phyloP scores from a whole-genome alignment of 2,888 invertebrate species.

The Ormyrus rosae region DNA sequence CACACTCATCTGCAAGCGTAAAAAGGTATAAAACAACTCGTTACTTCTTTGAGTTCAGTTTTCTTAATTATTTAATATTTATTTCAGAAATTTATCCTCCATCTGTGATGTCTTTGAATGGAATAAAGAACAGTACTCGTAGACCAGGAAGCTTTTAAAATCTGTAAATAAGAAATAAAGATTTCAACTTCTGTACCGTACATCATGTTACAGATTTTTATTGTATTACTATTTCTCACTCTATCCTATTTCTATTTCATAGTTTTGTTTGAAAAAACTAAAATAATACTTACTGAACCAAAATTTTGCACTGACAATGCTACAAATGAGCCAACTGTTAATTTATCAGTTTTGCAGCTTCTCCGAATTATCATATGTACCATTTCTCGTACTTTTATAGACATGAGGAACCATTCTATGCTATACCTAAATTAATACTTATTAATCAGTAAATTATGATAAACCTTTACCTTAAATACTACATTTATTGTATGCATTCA shows the following conservation, averaged over 20 bases:
- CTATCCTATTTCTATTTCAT: too few species aligned
- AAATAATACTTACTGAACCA: not conserved
- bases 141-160: constrained; percentile 7
- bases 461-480: not conserved
- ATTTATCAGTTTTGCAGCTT: constrained; percentile 5
- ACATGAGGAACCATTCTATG: constrained; percentile 8
- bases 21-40: too few species aligned
- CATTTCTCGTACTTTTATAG: not conserved
- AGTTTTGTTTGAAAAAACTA: too few species aligned
- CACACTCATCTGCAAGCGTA: too few species aligned
- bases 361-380: constrained; percentile 11
- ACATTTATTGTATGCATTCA: too few species aligned
- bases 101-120: not conserved
- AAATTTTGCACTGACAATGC: constrained; percentile 11
- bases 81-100: too few species aligned
- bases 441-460: not conserved
- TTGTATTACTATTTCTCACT: too few species aligned
- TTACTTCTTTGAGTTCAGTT: too few species aligned
- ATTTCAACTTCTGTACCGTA: too few species aligned
- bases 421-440: not conserved
- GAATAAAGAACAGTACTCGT: constrained; percentile 4
- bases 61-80: too few species aligned
- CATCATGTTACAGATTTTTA: too few species aligned
- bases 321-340: constrained; percentile 16
- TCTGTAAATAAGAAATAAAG: not conserved